These are phyloP conservation scores for Stegodyphus mimosarum DNA, from an alignment of 1,140 invertebrate species.

Conservation along the genomic window DNA sequence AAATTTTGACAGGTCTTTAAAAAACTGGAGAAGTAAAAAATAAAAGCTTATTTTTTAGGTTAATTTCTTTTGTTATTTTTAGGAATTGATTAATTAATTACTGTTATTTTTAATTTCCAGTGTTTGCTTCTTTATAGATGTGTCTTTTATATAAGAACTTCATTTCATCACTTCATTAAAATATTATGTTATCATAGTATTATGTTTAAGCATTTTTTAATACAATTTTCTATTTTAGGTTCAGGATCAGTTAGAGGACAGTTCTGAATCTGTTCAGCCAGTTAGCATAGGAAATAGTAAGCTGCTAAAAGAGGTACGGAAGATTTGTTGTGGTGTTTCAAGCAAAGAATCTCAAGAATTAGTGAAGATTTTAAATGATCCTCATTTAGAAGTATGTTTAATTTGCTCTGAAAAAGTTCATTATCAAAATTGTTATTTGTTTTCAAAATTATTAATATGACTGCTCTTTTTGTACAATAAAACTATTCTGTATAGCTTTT, in stretches of 20 bases:
- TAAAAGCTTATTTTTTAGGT: no score
- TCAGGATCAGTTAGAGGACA: conserved; percentile 71
- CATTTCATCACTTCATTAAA: no score
- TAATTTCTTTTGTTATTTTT: no score
- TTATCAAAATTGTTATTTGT: background rate
- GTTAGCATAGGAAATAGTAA: conserved; percentile 67
- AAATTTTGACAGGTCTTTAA: no score
- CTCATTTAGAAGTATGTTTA: conserved; percentile 69
- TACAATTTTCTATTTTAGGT: conserved; percentile 66
- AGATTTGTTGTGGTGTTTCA: conserved; percentile 67
- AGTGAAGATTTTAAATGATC: conserved; percentile 68
- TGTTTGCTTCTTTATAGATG: no score
- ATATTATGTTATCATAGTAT: background rate
- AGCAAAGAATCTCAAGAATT: conserved; percentile 71
- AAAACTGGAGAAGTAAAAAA: no score
- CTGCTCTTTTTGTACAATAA: background rate
- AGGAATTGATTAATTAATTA: no score
- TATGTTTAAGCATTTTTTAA: conserved; percentile 35
- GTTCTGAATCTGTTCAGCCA: conserved; percentile 67
- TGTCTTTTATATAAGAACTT: no score
- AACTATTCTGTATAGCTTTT: no score
- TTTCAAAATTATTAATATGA: conserved; percentile 41
- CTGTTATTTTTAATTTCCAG: no score
- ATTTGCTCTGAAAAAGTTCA: background rate
- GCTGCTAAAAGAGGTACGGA: conserved; percentile 65